phyloP scores from a whole-genome alignment of 2,797 vertebrate species.

The Squalus acanthias region DNA sequence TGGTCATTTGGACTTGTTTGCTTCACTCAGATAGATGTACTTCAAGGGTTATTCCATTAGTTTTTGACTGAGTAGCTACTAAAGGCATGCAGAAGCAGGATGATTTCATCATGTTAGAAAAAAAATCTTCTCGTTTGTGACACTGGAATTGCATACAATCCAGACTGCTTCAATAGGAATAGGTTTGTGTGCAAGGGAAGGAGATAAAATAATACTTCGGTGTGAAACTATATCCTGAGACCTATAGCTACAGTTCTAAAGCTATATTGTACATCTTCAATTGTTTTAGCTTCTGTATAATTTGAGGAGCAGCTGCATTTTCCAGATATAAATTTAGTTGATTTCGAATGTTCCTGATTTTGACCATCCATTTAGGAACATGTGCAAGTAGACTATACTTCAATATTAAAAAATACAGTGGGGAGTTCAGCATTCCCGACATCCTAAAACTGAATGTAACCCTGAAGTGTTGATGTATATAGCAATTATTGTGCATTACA shows the following conservation, averaged over 20 bases:
- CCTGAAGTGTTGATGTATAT: not conserved
- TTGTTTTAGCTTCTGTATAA: not conserved
- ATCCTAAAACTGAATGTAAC: not conserved
- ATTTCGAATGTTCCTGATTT: not conserved
- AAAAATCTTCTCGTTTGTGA: not conserved
- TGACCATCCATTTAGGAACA: not conserved
- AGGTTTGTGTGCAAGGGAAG: not conserved
- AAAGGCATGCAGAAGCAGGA: not conserved
- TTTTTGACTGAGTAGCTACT: not conserved
- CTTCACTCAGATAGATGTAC: not conserved
- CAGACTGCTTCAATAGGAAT: not conserved
- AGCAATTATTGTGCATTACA: conserved; percentile 42
- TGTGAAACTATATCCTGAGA: not conserved
- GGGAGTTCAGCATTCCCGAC: not conserved
- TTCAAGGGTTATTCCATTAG: not conserved
- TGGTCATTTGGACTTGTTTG: not conserved
- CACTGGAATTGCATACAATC: not conserved
- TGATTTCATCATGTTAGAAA: not conserved
- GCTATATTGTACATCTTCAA: not conserved
- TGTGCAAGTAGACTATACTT: not conserved
- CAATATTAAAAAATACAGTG: not conserved
- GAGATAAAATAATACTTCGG: not conserved
- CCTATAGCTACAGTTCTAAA: not conserved
- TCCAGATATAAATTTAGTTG: not conserved
- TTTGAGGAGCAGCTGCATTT: not conserved